Percentiles rank a stretch among this genome's conserved stretches.
Evolutionary conservation across 2,888 invertebrate species (phyloP).

Genomic region (Agonopterix heracliana): DNA sequence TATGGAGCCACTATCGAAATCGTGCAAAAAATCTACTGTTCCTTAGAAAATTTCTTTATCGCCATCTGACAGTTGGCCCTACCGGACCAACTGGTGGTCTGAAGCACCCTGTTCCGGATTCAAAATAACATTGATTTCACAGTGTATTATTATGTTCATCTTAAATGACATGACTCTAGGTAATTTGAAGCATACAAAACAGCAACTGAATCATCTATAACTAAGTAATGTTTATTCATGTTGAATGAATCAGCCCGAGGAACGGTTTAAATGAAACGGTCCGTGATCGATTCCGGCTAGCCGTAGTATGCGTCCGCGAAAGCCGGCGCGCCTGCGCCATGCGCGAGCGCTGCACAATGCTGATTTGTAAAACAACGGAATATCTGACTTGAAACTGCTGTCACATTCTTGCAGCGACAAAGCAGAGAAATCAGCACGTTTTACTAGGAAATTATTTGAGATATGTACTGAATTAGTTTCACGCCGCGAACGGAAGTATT

Average conservation of each 20-base stretch:
- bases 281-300: conserved; percentile 43
- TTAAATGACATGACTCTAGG: too few relatives aligned
- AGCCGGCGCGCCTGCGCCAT: conserved; percentile 24
- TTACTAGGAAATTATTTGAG: conserved; percentile 1
- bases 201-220: conserved; percentile 6
- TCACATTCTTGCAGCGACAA: conserved; percentile 12
- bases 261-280: conserved; percentile 34
- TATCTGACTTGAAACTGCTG: conserved; percentile 31
- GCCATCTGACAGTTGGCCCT: too few relatives aligned
- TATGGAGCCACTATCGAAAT: too few relatives aligned
- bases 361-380: conserved; percentile 48
- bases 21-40: too few relatives aligned
- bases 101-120: too few relatives aligned
- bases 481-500: too few relatives aligned
- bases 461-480: conserved; percentile 3
- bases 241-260: conserved; percentile 40
- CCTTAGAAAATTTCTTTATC: too few relatives aligned
- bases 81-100: too few relatives aligned
- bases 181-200: conserved; percentile 1
- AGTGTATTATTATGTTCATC: too few relatives aligned
- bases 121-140: too few relatives aligned
- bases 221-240: conserved; percentile 25
- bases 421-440: conserved; percentile 8
- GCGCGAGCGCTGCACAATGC: conserved; percentile 25
- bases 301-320: conserved; percentile 38